Evolutionary conservation across 2,113 vertebrate genomes (phyloP).

Genomic region (Ibidorhyncha struthersii): DNA sequence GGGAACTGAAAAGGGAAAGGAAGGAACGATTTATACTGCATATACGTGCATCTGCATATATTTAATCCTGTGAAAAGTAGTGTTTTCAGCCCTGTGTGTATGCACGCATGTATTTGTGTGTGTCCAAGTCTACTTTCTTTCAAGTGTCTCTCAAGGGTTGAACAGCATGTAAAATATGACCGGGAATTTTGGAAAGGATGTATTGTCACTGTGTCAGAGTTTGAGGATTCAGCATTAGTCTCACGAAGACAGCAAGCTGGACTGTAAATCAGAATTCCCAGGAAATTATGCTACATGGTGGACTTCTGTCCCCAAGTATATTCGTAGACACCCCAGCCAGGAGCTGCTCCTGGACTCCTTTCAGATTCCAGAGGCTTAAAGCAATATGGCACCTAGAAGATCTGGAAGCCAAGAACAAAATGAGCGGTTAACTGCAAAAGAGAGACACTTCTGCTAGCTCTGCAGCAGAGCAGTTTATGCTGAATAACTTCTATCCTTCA

Average conservation of each 20-base stretch:
- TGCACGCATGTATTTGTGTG: accelerated
- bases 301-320: background rate
- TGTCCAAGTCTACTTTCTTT: background rate
- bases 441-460: accelerated
- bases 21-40: background rate
- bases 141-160: background rate
- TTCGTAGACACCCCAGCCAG: background rate
- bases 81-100: background rate
- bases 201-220: background rate
- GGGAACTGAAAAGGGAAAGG: background rate
- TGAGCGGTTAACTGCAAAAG: background rate
- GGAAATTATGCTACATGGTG: background rate
- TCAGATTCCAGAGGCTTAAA: background rate
- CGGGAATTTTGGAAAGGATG: background rate
- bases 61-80: background rate
- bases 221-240: background rate
- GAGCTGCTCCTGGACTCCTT: background rate
- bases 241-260: background rate
- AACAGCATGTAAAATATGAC: background rate
- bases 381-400: background rate
- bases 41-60: background rate
- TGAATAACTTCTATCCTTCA: background rate
- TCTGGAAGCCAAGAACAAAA: background rate
- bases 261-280: background rate
- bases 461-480: background rate